phyloP scores from a whole-genome alignment of 1,140 invertebrate species.

The Drosophila sp. region DNA sequence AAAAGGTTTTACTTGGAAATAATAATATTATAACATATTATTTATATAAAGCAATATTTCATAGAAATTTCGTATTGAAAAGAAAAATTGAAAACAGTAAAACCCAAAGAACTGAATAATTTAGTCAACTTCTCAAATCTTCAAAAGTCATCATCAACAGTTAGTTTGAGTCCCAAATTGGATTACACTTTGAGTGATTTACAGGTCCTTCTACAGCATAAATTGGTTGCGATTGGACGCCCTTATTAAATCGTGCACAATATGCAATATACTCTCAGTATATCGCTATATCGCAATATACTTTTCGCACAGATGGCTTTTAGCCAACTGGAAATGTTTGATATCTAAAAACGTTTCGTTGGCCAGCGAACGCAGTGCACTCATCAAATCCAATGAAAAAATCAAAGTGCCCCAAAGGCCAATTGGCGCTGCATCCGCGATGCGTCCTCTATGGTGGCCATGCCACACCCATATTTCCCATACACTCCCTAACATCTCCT shows the following conservation, averaged over 20 bases:
- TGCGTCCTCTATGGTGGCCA: not conserved
- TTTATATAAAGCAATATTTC: no score
- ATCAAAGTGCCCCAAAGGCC: slow-evolving; percentile 55
- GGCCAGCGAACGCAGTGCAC: slow-evolving; percentile 34
- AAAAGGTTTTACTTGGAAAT: no score
- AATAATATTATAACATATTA: no score
- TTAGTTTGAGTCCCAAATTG: slow-evolving; percentile 45
- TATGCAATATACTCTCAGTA: slow-evolving; percentile 29
- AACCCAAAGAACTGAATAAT: no score
- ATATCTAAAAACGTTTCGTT: slow-evolving; percentile 61
- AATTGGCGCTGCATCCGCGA: slow-evolving; percentile 61
- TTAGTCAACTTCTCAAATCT: not conserved
- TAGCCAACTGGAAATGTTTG: slow-evolving; percentile 68
- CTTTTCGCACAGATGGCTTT: no score
- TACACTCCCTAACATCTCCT: not conserved
- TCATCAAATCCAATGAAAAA: slow-evolving; percentile 80
- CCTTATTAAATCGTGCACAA: slow-evolving; percentile 56
- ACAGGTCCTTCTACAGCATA: slow-evolving; percentile 23
- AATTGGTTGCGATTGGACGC: slow-evolving; percentile 53
- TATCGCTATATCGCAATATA: not conserved
- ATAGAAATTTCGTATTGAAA: no score
- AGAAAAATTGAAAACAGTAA: no score
- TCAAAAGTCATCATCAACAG: slow-evolving; percentile 13
- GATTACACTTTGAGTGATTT: slow-evolving; percentile 32
- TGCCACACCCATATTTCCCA: not conserved